Base-by-base conservation (phyloP, 2,797 vertebrate genomes). In the Picus viridis region DNA sequence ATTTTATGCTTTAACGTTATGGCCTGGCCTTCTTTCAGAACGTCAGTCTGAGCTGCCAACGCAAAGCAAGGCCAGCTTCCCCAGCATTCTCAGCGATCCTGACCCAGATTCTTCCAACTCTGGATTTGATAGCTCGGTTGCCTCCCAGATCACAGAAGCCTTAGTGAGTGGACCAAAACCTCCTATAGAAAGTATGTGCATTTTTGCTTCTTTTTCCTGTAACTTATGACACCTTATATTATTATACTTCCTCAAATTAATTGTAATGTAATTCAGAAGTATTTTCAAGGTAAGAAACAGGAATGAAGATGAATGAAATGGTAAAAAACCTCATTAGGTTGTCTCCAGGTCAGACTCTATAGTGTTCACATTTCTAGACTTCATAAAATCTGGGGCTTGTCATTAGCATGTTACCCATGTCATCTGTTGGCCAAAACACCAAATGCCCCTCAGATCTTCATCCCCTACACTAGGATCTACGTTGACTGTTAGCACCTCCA, bases 61-160 rank as follows among this genome's bases (percentile, higher is more conserved):
- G 3, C 99, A 99, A 94, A 99, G 99, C 94, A 99, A 99, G 95
- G 99, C 99, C 83, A 99, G 99, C 92, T 99, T 99, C 94, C 99
- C 99, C 83, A 99, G 99, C 96, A 98, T 99, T 95, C 98, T 99
- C 71, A 99, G 99, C 7, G 99, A 99, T 96, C 99, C 99, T 2
- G 99, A 99, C 81, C 99, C 99, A 7, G 99, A 99, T 95, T 99
- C 99, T 5, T 99, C 99, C 67, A 99, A 99, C 97, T 99, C 99
- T 0, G 99, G 99, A 24, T 99, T 99, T 74, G 99, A 99, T 98
- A 99, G 99, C 97, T 99, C 99, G 0, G 98, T 99, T 93, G 99
- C 99, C 96, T 99, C 99, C 96, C 99, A 99, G 97, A 99, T 99
- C 97, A 99, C 98, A 0, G 99, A 99, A 98, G 99, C 99, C 36